Evolutionary conservation across 2,797 vertebrate species (phyloP), one percentile per base, ranked within the genome.

Genomic region (Ptychadena robeensis): DNA sequence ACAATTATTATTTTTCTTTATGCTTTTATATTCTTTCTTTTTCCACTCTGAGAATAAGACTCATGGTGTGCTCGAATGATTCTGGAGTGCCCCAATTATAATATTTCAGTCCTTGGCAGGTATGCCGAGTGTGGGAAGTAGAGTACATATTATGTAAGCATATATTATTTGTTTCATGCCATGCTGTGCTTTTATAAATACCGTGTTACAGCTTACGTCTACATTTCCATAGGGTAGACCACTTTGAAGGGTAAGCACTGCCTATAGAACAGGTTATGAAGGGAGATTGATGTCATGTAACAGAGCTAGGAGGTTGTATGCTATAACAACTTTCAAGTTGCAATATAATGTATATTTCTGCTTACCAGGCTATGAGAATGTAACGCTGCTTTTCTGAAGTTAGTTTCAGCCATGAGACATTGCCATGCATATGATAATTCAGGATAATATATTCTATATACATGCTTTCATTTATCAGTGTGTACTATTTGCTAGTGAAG

Each of bases 151-250:
- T 68, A 68, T 79, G 44, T 69, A 79, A 79, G 65, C 9, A 9
- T 79, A 79, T 69, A 79, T 79, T 79, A 79, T 79, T 79, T 79
- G 65, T 79, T 78, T 57, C 32, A 37, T 68, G 35, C 48, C 65
- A 9, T 79, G 76, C 76, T 59, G 76, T 79, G 76, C 44, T 35
- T 69, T 79, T 79, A 69, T 68, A 68, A 79, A 69, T 59, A 69
- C 76, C 67, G 32, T 69, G 67, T 37, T 57, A 37, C 44, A 79
- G n/a, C 25, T 79, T 40, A 48, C 40, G 27, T 68, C 76, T 57
- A 68, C 18, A 44, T 77, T 77, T 77, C n/a, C 22, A 74, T 32
- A 15, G 11, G 73, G 35, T 22, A n/a, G 12, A 9, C 3, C 27
- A 65, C 34, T 40, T 40, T 6, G 38, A 75, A 64, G 38, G 48